Percentiles rank a stretch among this genome's conserved stretches.
Conservation (phyloP, 2,888 invertebrate species). For the Netelia melanura region DNA sequence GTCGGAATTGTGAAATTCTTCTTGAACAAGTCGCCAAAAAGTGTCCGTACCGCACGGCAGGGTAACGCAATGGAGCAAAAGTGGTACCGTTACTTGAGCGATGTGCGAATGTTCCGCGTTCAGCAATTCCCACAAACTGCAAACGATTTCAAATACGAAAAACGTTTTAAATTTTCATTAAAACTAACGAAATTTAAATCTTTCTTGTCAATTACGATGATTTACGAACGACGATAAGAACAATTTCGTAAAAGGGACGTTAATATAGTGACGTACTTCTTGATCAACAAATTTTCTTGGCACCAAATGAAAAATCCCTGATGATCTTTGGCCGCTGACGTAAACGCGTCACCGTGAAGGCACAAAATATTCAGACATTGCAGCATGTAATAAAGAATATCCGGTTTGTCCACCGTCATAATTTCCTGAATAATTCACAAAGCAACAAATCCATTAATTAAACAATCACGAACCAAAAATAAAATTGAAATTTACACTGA, state of each 20-base stretch:
- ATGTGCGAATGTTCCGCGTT: slow-evolving; percentile 97
- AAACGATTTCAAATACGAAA: slow-evolving; percentile 64
- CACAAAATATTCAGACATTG: slow-evolving; percentile 96
- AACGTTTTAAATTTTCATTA: background rate
- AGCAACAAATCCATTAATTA: background rate
- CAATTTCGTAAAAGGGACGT: slow-evolving; percentile 88
- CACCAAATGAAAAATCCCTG: slow-evolving; percentile 97
- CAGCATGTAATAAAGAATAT: slow-evolving; percentile 96
- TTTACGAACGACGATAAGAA: background rate
- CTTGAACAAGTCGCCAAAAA: slow-evolving; percentile 97
- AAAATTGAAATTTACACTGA: slow-evolving; percentile 42
- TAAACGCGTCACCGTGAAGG: slow-evolving; percentile 96
- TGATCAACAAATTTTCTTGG: slow-evolving; percentile 97
- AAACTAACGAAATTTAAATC: slow-evolving; percentile 13
- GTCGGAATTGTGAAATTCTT: slow-evolving; percentile 96
- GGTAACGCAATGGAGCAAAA: slow-evolving; percentile 97
- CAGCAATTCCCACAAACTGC: slow-evolving; percentile 96
- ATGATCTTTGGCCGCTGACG: slow-evolving; percentile 94
- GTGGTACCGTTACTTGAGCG: slow-evolving; percentile 95
- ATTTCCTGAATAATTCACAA: slow-evolving; percentile 87
- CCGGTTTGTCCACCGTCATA: slow-evolving; percentile 93
- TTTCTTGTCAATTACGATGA: slow-evolving; percentile 28
- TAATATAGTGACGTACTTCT: slow-evolving; percentile 89
- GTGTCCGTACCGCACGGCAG: slow-evolving; percentile 97
- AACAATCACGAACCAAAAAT: slow-evolving; percentile 27